Evolutionary conservation across 1,140 invertebrate genomes (phyloP).

Genomic region (Orius insidiosus): DNA sequence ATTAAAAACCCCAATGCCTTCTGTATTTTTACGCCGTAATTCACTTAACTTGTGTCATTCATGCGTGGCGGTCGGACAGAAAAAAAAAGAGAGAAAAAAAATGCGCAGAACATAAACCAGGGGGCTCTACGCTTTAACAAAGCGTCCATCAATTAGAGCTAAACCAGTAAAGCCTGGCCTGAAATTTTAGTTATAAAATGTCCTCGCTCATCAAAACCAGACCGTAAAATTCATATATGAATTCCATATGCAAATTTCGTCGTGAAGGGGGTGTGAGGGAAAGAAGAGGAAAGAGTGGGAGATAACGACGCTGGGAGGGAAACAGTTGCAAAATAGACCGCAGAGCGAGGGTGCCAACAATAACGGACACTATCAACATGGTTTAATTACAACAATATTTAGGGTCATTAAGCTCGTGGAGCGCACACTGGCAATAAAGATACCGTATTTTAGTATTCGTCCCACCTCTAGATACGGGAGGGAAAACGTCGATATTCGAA

Average conservation of each 20-base stretch:
- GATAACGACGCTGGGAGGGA: background rate
- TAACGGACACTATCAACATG: conserved; percentile 9
- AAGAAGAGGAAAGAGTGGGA: background rate
- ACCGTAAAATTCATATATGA: conserved; percentile 14
- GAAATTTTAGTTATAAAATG: no score
- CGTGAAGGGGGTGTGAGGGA: background rate
- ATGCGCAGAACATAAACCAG: no score
- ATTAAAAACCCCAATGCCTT: no score
- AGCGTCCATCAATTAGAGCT: no score
- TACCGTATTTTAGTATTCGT: conserved; percentile 13
- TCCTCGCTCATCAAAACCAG: conserved; percentile 7
- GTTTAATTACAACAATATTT: conserved; percentile 15
- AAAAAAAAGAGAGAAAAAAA: no score
- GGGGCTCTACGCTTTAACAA: no score
- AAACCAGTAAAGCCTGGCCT: no score
- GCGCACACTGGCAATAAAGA: conserved; percentile 13
- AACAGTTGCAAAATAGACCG: background rate
- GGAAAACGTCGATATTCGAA: background rate
- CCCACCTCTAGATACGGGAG: background rate
- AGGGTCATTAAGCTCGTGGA: conserved; percentile 3
- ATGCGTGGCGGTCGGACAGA: no score
- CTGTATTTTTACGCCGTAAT: no score
- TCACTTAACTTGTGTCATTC: no score
- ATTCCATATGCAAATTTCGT: conserved; percentile 6
- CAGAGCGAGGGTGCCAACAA: background rate